Percentiles rank a stretch among this genome's conserved stretches.
Conservation (phyloP, 2,113 vertebrate genomes). For the Copsychus sechellarum region DNA sequence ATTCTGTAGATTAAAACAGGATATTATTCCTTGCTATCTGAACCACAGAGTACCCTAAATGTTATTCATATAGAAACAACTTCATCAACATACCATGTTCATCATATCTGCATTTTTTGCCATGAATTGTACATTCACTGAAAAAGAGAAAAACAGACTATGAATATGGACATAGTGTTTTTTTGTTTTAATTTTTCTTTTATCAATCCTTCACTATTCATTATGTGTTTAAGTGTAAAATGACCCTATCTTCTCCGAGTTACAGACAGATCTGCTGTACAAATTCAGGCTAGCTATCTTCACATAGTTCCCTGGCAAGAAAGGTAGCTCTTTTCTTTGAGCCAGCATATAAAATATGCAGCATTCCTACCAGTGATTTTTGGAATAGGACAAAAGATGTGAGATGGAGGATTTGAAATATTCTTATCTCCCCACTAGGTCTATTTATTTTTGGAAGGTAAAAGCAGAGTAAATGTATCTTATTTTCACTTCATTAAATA, state of each 20-base stretch:
- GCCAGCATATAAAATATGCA: neutral
- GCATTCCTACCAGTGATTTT: neutral
- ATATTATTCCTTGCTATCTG: neutral
- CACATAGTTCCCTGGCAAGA: neutral
- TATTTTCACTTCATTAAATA: neutral
- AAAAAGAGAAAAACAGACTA: neutral
- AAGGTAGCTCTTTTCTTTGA: neutral
- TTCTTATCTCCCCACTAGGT: neutral
- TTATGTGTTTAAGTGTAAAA: neutral
- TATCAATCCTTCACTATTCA: neutral
- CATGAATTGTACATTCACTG: constrained; percentile 55
- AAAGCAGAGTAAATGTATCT: neutral
- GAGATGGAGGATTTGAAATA: neutral
- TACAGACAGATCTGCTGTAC: neutral
- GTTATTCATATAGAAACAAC: neutral
- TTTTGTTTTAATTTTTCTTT: neutral
- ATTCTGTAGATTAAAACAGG: constrained; percentile 72
- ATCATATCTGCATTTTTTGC: constrained; percentile 57
- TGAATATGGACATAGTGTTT: neutral
- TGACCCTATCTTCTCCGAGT: neutral
- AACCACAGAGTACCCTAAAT: neutral
- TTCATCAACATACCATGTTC: constrained; percentile 53
- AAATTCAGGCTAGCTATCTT: neutral
- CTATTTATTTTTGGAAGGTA: neutral
- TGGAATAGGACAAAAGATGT: neutral